These are phyloP conservation scores for Notolepis coatsorum DNA, from an alignment of 2,797 vertebrate genomes.

Conservation along the genomic window DNA sequence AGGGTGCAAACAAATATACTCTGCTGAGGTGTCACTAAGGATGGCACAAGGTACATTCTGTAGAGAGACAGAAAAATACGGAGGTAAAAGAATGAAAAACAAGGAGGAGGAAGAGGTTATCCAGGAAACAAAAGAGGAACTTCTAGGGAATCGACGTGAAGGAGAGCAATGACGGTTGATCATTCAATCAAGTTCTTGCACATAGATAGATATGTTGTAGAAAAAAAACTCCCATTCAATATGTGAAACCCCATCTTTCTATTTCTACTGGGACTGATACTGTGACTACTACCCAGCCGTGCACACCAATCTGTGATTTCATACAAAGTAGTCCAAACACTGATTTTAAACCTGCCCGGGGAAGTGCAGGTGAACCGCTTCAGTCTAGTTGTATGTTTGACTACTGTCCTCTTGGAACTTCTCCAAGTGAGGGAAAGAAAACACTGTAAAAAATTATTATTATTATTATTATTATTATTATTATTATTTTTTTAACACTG, in stretches of 20 bases:
- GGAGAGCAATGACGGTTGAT: constrained; percentile 45
- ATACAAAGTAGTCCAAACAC: constrained; percentile 42
- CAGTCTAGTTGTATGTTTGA: constrained; percentile 16
- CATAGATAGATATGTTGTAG: constrained; percentile 31
- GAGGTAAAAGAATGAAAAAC: constrained; percentile 23
- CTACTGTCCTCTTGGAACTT: constrained; percentile 41
- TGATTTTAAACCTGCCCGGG: constrained; percentile 31
- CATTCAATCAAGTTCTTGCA: constrained; percentile 48
- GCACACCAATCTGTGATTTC: constrained; percentile 43
- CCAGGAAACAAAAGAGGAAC: constrained; percentile 26
- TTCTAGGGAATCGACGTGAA: constrained; percentile 16
- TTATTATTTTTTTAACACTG: constrained; percentile 47
- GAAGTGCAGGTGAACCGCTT: constrained; percentile 38
- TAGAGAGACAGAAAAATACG: constrained; percentile 17
- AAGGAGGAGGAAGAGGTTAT: constrained; percentile 3
- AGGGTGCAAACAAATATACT: constrained; percentile 41
- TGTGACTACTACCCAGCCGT: constrained; percentile 71
- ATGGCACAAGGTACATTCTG: constrained; percentile 33
- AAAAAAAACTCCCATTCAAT: constrained; percentile 40
- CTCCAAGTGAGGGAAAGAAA: constrained; percentile 30
- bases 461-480: not conserved
- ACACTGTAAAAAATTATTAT: constrained; percentile 32
- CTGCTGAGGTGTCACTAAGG: constrained; percentile 28
- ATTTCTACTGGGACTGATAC: constrained; percentile 44
- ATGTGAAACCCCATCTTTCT: constrained; percentile 55